Conservation (phyloP, 2,888 invertebrate species). For the Helicoverpa assulta region DNA sequence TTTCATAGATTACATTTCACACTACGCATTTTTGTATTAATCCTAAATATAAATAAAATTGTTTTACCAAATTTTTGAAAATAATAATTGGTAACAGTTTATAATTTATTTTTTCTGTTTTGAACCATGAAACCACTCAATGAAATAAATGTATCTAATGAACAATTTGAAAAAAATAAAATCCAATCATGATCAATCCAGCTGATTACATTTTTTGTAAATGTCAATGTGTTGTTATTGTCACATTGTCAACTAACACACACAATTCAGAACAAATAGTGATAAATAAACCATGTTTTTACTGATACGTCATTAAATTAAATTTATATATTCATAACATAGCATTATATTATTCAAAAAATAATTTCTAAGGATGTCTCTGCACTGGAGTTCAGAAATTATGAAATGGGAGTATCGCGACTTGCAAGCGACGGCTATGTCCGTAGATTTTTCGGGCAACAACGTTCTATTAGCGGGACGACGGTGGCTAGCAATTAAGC, state of each 20-base stretch:
- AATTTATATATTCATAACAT: background rate
- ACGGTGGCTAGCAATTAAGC: conserved; percentile 94
- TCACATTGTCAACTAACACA: conserved; percentile 19
- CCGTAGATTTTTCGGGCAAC: conserved; percentile 96
- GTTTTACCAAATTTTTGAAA: too few relatives aligned
- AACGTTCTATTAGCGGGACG: conserved; percentile 96
- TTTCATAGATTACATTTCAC: too few relatives aligned
- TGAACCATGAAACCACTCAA: too few relatives aligned
- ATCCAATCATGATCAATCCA: background rate
- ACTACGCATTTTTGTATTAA: too few relatives aligned
- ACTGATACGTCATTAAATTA: conserved; percentile 5
- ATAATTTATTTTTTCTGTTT: too few relatives aligned
- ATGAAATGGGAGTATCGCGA: conserved; percentile 94
- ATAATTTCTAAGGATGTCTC: conserved; percentile 74
- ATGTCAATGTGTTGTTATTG: conserved; percentile 5
- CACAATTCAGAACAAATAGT: conserved; percentile 11
- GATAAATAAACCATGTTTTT: conserved; percentile 36
- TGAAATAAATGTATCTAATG: too few relatives aligned
- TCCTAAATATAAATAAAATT: too few relatives aligned
- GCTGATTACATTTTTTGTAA: background rate
- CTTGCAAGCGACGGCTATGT: conserved; percentile 97
- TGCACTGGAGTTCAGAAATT: conserved; percentile 88
- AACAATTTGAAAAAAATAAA: too few relatives aligned
- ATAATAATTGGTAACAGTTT: too few relatives aligned
- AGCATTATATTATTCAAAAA: background rate